Conservation (phyloP, 2,113 vertebrate species). For the Neogobius melanostomus region DNA sequence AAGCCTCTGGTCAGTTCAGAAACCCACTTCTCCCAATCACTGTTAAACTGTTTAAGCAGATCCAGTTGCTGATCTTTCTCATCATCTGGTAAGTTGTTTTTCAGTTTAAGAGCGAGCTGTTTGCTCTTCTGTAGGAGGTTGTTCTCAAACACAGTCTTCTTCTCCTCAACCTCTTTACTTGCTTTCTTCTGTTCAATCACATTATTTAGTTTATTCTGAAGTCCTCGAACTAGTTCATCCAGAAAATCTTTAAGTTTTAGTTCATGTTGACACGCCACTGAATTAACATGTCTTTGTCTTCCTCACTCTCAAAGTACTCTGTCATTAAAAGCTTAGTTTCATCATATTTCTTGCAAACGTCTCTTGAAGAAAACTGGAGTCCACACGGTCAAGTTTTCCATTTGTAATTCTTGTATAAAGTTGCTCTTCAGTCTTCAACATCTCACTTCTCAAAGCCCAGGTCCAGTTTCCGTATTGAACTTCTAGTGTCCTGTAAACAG, state of each 20-base stretch:
- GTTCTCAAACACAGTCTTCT: not conserved
- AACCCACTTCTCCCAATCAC: slow-evolving; percentile 18
- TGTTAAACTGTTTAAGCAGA: slow-evolving; percentile 23
- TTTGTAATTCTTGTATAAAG: slow-evolving; percentile 26
- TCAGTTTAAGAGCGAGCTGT: slow-evolving; percentile 37
- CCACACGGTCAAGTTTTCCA: not conserved
- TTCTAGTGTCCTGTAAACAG: slow-evolving; percentile 45
- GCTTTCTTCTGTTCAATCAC: slow-evolving; percentile 5
- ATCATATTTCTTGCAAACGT: not conserved
- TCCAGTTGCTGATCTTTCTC: slow-evolving; percentile 31
- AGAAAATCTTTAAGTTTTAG: slow-evolving; percentile 33
- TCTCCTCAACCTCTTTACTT: not conserved
- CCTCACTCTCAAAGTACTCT: slow-evolving; percentile 18
- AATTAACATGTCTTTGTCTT: slow-evolving; percentile 39
- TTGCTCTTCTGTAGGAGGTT: slow-evolving; percentile 40
- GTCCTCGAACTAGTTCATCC: slow-evolving; percentile 12
- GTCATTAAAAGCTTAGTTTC: not conserved
- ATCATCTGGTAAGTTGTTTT: not conserved
- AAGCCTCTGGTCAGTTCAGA: slow-evolving; percentile 9
- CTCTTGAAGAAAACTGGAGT: not conserved
- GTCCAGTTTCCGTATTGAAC: slow-evolving; percentile 35
- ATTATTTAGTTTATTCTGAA: slow-evolving; percentile 23
- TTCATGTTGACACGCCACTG: slow-evolving; percentile 40
- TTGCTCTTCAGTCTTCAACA: slow-evolving; percentile 35
- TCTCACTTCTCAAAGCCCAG: slow-evolving; percentile 38